Evolutionary conservation across 2,888 invertebrate species (phyloP), one percentile per base, ranked within the genome.

Genomic region (Drosophila parthenogenetica): DNA sequence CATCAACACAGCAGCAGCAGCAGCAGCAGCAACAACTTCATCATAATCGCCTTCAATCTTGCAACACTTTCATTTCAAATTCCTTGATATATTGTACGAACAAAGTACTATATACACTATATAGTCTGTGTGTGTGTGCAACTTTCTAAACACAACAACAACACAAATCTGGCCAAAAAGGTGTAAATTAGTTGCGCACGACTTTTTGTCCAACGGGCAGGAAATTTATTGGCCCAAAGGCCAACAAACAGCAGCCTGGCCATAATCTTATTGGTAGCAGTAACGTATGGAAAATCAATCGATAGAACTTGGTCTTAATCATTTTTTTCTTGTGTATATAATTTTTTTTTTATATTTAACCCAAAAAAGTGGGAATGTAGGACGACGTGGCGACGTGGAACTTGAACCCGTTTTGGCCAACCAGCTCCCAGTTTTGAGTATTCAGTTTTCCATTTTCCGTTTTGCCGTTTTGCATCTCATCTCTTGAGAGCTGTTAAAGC

Each of bases 151-250:
- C 60, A 60, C 53, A 66, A 67, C 54, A 32, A 54, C 43, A 54
- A 54, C 54, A 22, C 46, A 55, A 63, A 66, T 57, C 39, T 43
- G 32, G 40, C 59, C 57, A 70, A 73, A 74, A 76, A 84, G 84
- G 89, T 85, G 84, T 83, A 88, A 85, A 85, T 85, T 85, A 89
- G 72, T 48, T 57, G 79, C 79, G 81, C 89, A 85, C 89, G 84
- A 84, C 29, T 29, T 62, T 88, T 71, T 57, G 43, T 59, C 25
- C 65, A 76, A 42, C 46, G 63, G 61, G 53, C 65, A 49, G 50
- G 54, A 53, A 78, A 73, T 57, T 74, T 69, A 71, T 81, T 66
- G 68, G 45, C 37, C 84, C 65, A 22, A 63, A 40, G 69, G 87
- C 53, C 53, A 48, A 48, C 29, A 29, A 8, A 29, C 29, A n/a